These are phyloP conservation scores for Ophion costatus DNA, from an alignment of 2,888 invertebrate genomes.

Conservation along the genomic window DNA sequence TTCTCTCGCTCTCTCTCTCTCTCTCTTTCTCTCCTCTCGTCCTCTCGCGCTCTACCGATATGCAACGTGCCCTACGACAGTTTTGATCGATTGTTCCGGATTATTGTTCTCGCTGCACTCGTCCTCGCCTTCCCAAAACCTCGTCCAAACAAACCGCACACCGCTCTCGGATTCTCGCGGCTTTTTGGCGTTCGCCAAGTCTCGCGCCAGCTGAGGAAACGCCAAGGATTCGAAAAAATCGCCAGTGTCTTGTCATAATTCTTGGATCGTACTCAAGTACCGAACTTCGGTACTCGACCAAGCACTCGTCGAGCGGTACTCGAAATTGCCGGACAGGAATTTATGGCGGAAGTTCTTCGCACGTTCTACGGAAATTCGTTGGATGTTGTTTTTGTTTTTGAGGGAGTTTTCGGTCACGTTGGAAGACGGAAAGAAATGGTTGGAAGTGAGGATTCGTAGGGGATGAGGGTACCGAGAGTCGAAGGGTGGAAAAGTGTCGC, in stretches of 20 bases:
- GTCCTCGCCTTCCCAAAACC: neutral
- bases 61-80: neutral
- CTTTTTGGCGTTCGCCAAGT: neutral
- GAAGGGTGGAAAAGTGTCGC: constrained; percentile 47
- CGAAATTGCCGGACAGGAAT: constrained; percentile 19
- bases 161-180: neutral
- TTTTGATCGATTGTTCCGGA: neutral
- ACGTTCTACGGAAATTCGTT: constrained; percentile 21
- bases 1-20: neutral
- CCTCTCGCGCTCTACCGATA: neutral
- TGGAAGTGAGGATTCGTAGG: constrained; percentile 21
- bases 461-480: neutral
- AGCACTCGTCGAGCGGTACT: neutral
- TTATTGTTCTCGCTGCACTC: neutral
- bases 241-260: too few relatives aligned
- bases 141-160: neutral
- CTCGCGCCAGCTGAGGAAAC: neutral
- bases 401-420: neutral
- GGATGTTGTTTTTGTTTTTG: constrained; percentile 1
- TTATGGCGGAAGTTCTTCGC: neutral
- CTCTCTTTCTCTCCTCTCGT: neutral
- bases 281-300: neutral
- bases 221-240: neutral
- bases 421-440: neutral
- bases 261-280: neutral